Conservation (phyloP, 2,113 vertebrate genomes). For the Cyanoramphus novaezelandiae region DNA sequence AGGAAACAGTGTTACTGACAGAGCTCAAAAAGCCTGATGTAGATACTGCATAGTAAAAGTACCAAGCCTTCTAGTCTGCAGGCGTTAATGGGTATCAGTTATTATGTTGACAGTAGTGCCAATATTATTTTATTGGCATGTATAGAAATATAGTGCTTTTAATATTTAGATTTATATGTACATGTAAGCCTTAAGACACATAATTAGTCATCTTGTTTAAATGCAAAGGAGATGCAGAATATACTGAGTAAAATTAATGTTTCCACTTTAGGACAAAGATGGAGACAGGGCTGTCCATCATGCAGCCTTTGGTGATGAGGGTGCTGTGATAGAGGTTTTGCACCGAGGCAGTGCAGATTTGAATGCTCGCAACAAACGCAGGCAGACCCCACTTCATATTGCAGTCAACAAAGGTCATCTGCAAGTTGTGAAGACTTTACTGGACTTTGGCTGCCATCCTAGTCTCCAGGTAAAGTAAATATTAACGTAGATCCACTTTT, state of each 20-base stretch:
- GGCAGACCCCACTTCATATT: conserved; percentile 96
- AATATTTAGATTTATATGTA: not conserved
- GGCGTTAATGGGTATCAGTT: not conserved
- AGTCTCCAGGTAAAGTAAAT: conserved; percentile 90
- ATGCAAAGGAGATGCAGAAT: not conserved
- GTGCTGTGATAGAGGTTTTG: conserved; percentile 96
- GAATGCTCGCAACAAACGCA: conserved; percentile 95
- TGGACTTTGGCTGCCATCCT: conserved; percentile 97
- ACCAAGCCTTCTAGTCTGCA: not conserved
- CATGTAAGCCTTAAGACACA: not conserved
- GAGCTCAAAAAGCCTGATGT: not conserved
- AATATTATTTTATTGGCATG: not conserved
- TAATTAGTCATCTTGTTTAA: not conserved
- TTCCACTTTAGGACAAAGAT: conserved; percentile 89
- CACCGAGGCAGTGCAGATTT: conserved; percentile 95
- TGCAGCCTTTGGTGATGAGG: conserved; percentile 96
- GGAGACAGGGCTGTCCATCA: conserved; percentile 97
- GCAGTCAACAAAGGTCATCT: conserved; percentile 98
- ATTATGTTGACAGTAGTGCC: not conserved
- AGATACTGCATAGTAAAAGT: not conserved
- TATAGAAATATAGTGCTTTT: not conserved
- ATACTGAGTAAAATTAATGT: not conserved
- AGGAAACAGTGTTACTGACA: not conserved
- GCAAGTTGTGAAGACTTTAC: conserved; percentile 95
- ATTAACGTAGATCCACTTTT: not conserved